Evolutionary conservation across 2,888 invertebrate species (phyloP).

Genomic region (Raillietiella orientalis): DNA sequence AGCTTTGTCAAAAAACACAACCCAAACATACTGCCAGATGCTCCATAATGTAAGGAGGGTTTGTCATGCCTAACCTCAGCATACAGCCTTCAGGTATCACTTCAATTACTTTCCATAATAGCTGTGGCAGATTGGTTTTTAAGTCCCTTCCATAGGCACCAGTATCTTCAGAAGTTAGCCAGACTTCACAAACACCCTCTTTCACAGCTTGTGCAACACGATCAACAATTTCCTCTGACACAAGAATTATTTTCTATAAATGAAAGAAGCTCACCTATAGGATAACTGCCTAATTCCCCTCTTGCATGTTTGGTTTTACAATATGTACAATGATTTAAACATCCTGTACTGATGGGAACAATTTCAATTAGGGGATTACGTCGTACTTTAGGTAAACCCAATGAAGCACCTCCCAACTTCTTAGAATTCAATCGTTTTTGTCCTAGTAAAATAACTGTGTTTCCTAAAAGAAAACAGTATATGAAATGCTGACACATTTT

Average conservation of each 20-base stretch:
- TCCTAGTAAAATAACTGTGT: conserved; percentile 39
- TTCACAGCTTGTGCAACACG: conserved; percentile 52
- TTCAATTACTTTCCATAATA: conserved; percentile 52
- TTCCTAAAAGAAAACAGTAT: conserved; percentile 15
- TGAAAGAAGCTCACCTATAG: conserved; percentile 17
- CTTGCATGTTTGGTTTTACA: conserved; percentile 94
- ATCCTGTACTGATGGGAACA: conserved; percentile 80
- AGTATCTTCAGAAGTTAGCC: conserved; percentile 93
- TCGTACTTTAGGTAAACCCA: conserved; percentile 69
- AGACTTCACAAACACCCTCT: conserved; percentile 82
- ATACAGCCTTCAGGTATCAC: conserved; percentile 37
- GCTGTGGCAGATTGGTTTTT: conserved; percentile 47
- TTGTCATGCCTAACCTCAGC: conserved; percentile 82
- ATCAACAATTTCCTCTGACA: conserved; percentile 41
- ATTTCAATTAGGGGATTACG: conserved; percentile 90
- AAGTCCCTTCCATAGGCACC: conserved; percentile 93
- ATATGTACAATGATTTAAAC: conserved; percentile 91
- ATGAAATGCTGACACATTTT: background rate
- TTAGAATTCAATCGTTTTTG: conserved; percentile 43
- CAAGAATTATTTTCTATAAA: background rate
- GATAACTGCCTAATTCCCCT: conserved; percentile 82
- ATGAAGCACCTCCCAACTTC: conserved; percentile 43
- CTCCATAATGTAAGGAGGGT: conserved; percentile 89
- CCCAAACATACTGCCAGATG: conserved; percentile 28
- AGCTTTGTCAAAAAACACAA: conserved; percentile 1